phyloP scores from a whole-genome alignment of 1,140 invertebrate genomes.

The Caenorhabditis tropicalis region DNA sequence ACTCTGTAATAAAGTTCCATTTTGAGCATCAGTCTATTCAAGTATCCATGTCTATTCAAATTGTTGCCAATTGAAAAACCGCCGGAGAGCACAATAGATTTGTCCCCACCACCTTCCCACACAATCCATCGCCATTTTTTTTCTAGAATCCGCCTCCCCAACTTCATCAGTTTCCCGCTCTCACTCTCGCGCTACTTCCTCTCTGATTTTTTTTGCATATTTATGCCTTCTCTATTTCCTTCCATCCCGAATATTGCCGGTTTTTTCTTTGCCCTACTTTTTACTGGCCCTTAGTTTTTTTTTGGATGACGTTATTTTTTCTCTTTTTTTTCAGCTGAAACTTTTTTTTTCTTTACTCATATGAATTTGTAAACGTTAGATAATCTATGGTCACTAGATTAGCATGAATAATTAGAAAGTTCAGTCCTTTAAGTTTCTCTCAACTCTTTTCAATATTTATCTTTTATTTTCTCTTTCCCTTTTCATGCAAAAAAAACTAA shows the following conservation, averaged over 20 bases:
- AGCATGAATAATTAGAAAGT: conserved; percentile 39
- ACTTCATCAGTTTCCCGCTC: conserved; percentile 6
- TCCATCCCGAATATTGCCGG: background rate
- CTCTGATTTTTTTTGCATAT: conserved; percentile 38
- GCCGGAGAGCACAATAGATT: background rate
- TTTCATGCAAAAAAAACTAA: background rate
- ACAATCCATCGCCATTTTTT: background rate
- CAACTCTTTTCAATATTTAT: background rate
- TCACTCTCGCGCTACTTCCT: background rate
- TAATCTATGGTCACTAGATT: conserved; percentile 31
- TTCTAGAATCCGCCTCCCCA: conserved; percentile 29
- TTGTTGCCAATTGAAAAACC: conserved; percentile 23
- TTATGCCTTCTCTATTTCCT: background rate
- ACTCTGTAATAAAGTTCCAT: background rate
- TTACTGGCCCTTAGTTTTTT: background rate
- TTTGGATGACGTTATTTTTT: conserved; percentile 12
- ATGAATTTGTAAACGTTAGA: conserved; percentile 22
- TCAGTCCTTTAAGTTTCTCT: background rate
- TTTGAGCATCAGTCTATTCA: background rate
- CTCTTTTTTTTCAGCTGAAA: background rate
- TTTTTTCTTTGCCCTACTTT: background rate
- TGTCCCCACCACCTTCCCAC: conserved; percentile 11
- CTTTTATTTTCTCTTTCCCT: background rate
- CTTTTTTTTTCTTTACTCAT: background rate
- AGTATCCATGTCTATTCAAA: conserved; percentile 13